Evolutionary conservation across 2,888 invertebrate species (phyloP).

Genomic region (Omphaloscelis lunosa): DNA sequence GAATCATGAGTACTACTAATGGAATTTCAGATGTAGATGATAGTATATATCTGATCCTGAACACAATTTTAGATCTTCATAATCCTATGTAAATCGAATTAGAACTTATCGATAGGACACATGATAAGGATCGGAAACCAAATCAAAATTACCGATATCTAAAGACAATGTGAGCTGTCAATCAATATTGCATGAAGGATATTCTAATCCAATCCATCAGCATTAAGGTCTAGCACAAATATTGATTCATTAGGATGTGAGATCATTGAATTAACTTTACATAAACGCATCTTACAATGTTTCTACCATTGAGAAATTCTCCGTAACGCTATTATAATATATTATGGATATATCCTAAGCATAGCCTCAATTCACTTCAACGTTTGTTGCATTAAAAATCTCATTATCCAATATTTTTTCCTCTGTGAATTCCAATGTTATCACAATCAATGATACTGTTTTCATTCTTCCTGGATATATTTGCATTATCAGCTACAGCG

Average conservation of each 20-base stretch:
- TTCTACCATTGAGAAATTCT: neutral
- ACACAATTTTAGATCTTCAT: neutral
- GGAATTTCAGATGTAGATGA: neutral
- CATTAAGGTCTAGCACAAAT: neutral
- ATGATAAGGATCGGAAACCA: neutral
- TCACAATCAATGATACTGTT: neutral
- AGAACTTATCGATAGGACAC: neutral
- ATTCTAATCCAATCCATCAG: neutral
- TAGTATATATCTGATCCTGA: neutral
- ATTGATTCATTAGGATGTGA: slow-evolving; percentile 5
- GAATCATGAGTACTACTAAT: neutral
- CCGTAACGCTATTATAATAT: too few relatives aligned
- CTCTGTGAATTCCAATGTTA: neutral
- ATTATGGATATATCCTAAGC: neutral
- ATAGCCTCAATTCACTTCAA: neutral
- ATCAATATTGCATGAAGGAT: neutral
- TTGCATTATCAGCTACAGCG: neutral
- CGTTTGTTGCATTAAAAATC: neutral
- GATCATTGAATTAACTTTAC: neutral
- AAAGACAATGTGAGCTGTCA: neutral
- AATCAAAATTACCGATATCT: neutral
- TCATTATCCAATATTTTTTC: neutral
- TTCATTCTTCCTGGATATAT: neutral
- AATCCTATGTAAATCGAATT: slow-evolving; percentile 10
- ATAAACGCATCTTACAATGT: neutral